phyloP scores from a whole-genome alignment of 1,140 invertebrate species.

The Nebria ingens region DNA sequence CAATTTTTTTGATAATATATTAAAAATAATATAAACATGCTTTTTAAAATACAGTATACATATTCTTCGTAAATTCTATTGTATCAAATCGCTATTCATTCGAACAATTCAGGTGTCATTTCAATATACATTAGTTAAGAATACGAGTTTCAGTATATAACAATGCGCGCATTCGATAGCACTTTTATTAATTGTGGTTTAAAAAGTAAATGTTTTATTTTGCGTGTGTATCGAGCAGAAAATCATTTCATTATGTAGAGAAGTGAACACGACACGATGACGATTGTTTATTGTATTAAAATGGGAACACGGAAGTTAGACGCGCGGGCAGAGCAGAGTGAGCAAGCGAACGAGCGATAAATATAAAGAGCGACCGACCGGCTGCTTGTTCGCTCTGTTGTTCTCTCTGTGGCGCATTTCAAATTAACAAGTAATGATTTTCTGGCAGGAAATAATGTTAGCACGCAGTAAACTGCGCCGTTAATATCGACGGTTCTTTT shows the following conservation, averaged over 20 bases:
- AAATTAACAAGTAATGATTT: slow-evolving; percentile 7
- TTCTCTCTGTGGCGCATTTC: background rate
- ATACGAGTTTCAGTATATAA: too few species aligned
- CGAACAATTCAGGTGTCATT: too few species aligned
- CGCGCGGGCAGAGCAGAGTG: background rate
- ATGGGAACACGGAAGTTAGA: background rate
- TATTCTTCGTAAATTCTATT: too few species aligned
- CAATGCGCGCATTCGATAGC: too few species aligned
- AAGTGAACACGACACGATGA: too few species aligned
- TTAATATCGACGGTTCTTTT: slow-evolving; percentile 9
- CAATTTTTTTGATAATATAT: too few species aligned
- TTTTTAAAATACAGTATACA: too few species aligned
- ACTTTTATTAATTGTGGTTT: too few species aligned
- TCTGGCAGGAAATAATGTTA: slow-evolving; percentile 9
- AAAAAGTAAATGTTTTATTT: background rate
- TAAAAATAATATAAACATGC: too few species aligned
- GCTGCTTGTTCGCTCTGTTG: background rate
- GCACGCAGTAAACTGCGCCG: slow-evolving; percentile 6
- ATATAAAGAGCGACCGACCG: background rate
- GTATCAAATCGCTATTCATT: too few species aligned
- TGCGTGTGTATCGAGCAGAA: background rate
- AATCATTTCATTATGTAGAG: background rate
- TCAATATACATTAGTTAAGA: too few species aligned
- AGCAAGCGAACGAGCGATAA: too few species aligned
- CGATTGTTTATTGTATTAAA: background rate